These are phyloP conservation scores for Drosophila bocqueti DNA, from an alignment of 1,140 invertebrate genomes.

Conservation along the genomic window DNA sequence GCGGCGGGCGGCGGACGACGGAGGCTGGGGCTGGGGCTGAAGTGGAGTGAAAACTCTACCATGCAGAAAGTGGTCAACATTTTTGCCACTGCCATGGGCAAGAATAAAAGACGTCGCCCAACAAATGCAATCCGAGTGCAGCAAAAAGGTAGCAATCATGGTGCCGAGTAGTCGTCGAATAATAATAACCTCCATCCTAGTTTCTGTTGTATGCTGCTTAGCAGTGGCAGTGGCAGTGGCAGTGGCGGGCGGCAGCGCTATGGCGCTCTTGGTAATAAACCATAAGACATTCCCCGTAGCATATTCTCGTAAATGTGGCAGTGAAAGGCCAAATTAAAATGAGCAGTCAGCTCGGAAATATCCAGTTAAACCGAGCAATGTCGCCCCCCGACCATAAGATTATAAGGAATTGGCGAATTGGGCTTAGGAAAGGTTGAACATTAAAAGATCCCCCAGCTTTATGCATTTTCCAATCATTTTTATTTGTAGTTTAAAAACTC, in stretches of 20 bases:
- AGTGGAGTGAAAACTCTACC: slow-evolving; percentile 67
- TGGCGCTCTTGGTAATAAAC: slow-evolving; percentile 62
- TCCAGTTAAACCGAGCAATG: slow-evolving; percentile 14
- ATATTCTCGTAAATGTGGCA: slow-evolving; percentile 57
- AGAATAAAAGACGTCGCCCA: slow-evolving; percentile 69
- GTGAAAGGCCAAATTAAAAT: slow-evolving; percentile 59
- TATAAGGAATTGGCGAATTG: not conserved
- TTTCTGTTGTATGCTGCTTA: slow-evolving; percentile 41
- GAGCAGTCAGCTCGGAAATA: slow-evolving; percentile 41
- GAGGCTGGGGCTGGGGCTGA: slow-evolving; percentile 21
- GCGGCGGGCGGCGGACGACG: not conserved
- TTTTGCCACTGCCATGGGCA: slow-evolving; percentile 80
- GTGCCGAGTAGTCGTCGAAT: slow-evolving; percentile 64
- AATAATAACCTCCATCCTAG: slow-evolving; percentile 71
- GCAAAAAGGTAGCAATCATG: slow-evolving; percentile 72
- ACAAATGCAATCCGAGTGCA: slow-evolving; percentile 48
- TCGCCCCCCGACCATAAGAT: not conserved
- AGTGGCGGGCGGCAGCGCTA: not conserved
- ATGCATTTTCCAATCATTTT: not conserved
- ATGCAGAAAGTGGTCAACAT: slow-evolving; percentile 82
- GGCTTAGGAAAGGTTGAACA: not conserved
- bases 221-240: slow-evolving; percentile 8
- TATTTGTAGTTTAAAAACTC: not conserved
- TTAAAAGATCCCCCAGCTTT: not conserved
- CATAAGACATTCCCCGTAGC: slow-evolving; percentile 63